A percentile compares a stretch with the other conserved stretches of the same genome.
Evolutionary conservation across 2,113 vertebrate genomes (phyloP).

Genomic region (Dipodomys stephensi): DNA sequence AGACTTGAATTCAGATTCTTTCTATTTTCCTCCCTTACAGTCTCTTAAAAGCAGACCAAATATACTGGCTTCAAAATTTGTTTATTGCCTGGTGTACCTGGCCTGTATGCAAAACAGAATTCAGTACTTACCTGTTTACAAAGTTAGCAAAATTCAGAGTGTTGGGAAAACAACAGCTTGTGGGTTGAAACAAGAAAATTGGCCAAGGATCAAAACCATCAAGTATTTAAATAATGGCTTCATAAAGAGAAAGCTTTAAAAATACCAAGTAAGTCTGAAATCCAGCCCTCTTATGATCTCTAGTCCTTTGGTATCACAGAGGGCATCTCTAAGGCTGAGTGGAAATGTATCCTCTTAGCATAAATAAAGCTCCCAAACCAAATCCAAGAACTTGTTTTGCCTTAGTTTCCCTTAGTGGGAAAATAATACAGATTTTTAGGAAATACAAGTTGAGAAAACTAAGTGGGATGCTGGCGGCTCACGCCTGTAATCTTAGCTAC

Average conservation of each 20-base stretch:
- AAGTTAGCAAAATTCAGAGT: background rate
- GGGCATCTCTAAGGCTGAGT: background rate
- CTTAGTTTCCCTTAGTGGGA: background rate
- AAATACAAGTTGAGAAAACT: background rate
- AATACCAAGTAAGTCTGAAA: background rate
- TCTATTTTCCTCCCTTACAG: background rate
- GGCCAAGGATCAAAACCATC: background rate
- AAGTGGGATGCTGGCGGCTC: too few species aligned
- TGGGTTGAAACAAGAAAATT: background rate
- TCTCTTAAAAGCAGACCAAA: slow-evolving; percentile 4
- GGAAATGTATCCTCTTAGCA: background rate
- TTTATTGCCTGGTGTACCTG: background rate
- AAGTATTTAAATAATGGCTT: background rate
- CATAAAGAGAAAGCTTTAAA: background rate
- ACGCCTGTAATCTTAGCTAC: too few species aligned
- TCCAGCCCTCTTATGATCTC: background rate
- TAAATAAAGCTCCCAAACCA: background rate
- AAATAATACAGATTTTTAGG: background rate
- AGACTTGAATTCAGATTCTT: background rate
- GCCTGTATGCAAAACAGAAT: background rate
- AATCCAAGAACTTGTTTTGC: background rate
- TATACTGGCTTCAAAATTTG: background rate
- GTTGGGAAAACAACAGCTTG: background rate
- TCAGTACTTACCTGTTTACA: background rate
- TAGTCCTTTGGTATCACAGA: background rate